Percentiles rank a stretch among this genome's conserved stretches.
Conservation (phyloP, 2,888 invertebrate species). For the Lacanobia oleracea region DNA sequence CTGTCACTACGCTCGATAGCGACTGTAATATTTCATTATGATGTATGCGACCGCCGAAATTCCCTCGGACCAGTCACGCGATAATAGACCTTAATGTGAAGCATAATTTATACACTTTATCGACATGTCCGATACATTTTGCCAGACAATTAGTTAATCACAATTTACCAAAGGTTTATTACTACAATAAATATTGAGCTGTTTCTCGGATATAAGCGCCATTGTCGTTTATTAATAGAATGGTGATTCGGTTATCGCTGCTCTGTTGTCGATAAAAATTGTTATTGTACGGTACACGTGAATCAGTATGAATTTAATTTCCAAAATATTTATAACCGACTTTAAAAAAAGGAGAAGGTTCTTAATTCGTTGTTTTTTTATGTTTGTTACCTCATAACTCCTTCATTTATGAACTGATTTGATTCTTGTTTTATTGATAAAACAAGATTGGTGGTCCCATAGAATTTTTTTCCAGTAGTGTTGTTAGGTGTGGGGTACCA, state of each 20-base stretch:
- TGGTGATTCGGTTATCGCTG: constrained; percentile 53
- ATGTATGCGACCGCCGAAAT: constrained; percentile 52
- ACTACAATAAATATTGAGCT: constrained; percentile 29
- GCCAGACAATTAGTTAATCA: constrained; percentile 54
- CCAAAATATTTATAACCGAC: constrained; percentile 26
- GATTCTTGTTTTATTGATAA: too few relatives aligned
- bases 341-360: too few relatives aligned
- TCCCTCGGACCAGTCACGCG: constrained; percentile 58
- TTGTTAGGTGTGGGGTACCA: too few relatives aligned
- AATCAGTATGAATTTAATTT: constrained; percentile 7
- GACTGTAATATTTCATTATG: constrained; percentile 65
- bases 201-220: constrained; percentile 13
- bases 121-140: constrained; percentile 48
- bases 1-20: constrained; percentile 67
- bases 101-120: constrained; percentile 54
- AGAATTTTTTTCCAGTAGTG: too few relatives aligned
- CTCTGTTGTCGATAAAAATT: constrained; percentile 34
- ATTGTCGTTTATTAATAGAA: constrained; percentile 48
- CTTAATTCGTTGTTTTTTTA: too few relatives aligned
- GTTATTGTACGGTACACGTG: constrained; percentile 2
- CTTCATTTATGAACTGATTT: too few relatives aligned
- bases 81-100: constrained; percentile 58
- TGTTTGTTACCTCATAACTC: too few relatives aligned
- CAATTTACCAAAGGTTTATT: constrained; percentile 48
- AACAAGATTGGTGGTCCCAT: too few relatives aligned